Base-by-base conservation (phyloP, 2,888 invertebrate genomes). In the Protonemura montana region DNA sequence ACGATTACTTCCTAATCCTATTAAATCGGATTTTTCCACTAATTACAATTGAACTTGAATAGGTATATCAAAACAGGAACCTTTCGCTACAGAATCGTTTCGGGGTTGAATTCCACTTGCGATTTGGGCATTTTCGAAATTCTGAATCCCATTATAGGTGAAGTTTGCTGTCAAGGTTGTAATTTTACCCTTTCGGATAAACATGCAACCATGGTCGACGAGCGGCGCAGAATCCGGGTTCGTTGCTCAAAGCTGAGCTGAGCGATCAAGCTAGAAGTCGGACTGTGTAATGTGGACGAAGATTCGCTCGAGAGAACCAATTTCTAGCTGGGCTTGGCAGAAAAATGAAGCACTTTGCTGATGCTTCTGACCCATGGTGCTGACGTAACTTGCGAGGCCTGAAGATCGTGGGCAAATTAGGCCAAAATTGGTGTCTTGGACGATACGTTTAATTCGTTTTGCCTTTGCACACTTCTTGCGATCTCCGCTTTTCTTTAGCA, bases 1-100 rank as follows among this genome's bases (percentile, higher is more conserved):
- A 59, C 59, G 59, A 59, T 59, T 59, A 59, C 59, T 59, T 59
- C 59, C 59, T 59, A 59, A 59, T 59, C 59, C 59, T 59, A 59
- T 59, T 59, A 59, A 21, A 59, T 59, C 6, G 13, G 59, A 59
- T 59, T 59, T 41, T 59, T 59, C 59, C 59, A 59, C 59, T 59
- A 59, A 59, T 59, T 59, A 59, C 59, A 59, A 21, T 59, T 59
- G 59, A 59, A 59, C 59, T 59, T 59, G 59, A 59, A 59, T 59
- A 59, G 59, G 59, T 59, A 59, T 59, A 59, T 59, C 59, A 59
- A 59, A 59, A 59, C 59, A 59, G 59, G 59, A 59, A 59, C 59
- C 59, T 10, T 21, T 59, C 59, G 59, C 59, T 59, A 35, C 10
- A 59, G 21, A 59, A 21, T 10, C 59, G 1, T 59, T 59, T 59